Evolutionary conservation across 2,888 invertebrate genomes (phyloP).

Genomic region (Xylota sylvarum): DNA sequence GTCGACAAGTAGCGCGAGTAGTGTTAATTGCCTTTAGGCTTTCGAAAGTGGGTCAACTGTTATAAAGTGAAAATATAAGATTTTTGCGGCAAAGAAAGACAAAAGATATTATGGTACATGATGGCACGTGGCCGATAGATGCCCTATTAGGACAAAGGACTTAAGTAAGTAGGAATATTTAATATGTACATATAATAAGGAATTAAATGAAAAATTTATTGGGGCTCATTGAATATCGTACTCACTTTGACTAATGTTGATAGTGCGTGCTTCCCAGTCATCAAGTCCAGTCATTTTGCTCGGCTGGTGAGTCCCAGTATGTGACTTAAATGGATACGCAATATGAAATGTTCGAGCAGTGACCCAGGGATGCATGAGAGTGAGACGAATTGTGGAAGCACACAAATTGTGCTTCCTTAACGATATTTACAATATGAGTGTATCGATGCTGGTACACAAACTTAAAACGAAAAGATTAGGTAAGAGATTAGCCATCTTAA

Average conservation of each 20-base stretch:
- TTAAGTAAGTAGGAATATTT: too few relatives aligned
- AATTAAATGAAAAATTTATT: background rate
- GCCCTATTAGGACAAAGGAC: too few relatives aligned
- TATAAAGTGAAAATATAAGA: too few relatives aligned
- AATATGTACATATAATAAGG: too few relatives aligned
- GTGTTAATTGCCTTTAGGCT: background rate
- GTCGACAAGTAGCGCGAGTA: background rate
- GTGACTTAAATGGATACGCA: constrained; percentile 26
- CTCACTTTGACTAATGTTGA: constrained; percentile 45
- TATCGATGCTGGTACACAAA: background rate
- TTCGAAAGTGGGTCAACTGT: background rate
- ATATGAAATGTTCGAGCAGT: constrained; percentile 28
- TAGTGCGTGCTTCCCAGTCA: constrained; percentile 39
- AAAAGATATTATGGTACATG: too few relatives aligned
- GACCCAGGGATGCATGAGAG: constrained; percentile 15
- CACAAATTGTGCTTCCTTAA: background rate
- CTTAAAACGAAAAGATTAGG: too few relatives aligned
- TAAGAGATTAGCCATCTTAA: too few relatives aligned
- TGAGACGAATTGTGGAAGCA: background rate
- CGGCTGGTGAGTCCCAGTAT: constrained; percentile 8
- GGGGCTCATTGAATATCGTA: background rate
- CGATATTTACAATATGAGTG: background rate
- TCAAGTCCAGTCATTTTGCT: constrained; percentile 32
- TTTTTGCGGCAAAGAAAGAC: too few relatives aligned
- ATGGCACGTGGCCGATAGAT: too few relatives aligned